Percentiles rank a stretch among this genome's conserved stretches.
Evolutionary conservation across 2,888 invertebrate genomes (phyloP).

Genomic region (Lomographa bimaculata): DNA sequence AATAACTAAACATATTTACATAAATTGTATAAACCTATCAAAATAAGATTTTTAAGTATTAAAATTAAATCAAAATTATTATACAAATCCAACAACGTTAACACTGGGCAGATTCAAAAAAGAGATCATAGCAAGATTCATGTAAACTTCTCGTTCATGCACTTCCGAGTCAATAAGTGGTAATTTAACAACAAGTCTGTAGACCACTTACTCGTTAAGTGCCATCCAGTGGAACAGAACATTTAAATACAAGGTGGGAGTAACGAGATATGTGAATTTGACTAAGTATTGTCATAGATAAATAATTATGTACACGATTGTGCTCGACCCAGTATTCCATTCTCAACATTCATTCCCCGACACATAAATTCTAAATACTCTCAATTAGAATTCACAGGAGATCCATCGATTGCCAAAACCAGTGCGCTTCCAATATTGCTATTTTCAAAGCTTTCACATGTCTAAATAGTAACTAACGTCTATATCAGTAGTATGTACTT

Average conservation of each 20-base stretch:
- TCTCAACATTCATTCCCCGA: conserved; percentile 45
- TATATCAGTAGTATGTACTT: conserved; percentile 69
- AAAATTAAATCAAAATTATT: conserved; percentile 61
- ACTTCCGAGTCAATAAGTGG: conserved; percentile 31
- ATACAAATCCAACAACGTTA: conserved; percentile 73
- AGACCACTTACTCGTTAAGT: background rate
- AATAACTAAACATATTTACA: conserved; percentile 73
- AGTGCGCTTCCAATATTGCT: conserved; percentile 38
- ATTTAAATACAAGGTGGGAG: conserved; percentile 59
- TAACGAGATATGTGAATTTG: conserved; percentile 74
- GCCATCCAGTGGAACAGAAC: conserved; percentile 16
- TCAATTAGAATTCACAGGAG: conserved; percentile 57
- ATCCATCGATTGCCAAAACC: conserved; percentile 52
- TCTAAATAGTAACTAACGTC: conserved; percentile 37
- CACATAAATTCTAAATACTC: conserved; percentile 46
- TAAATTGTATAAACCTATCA: conserved; percentile 72
- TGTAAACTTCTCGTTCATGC: conserved; percentile 54
- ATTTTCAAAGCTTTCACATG: conserved; percentile 37
- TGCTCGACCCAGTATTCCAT: conserved; percentile 76
- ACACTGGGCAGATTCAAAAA: conserved; percentile 81
- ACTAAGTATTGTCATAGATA: conserved; percentile 76
- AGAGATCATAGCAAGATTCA: conserved; percentile 83
- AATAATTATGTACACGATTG: conserved; percentile 65
- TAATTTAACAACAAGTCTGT: no score
- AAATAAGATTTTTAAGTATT: conserved; percentile 64